Evolutionary conservation across 2,888 invertebrate species (phyloP), one percentile per base, ranked within the genome.

Genomic region (Aricia artaxerxes): DNA sequence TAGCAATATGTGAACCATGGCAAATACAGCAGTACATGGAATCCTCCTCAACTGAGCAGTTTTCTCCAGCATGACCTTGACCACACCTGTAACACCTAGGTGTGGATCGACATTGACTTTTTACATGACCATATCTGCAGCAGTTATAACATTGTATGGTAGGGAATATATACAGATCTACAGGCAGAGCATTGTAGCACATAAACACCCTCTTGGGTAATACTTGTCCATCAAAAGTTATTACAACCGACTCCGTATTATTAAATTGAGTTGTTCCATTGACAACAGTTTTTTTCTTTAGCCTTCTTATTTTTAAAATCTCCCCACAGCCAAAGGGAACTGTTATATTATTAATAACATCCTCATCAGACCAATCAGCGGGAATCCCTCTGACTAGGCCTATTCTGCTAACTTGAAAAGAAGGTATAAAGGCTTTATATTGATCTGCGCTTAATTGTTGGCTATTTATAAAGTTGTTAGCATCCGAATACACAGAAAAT

Each of bases 101-200:
- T 16, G 79, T 73, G 4, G 80, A 80, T 57, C 81, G 64, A 64
- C 81, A 81, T 64, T 80, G 79, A 0, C 1, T 44, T 53, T 81
- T 81, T 24, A 78, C 79, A 72, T 82, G 82, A 1, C 81, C 82
- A 78, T 72, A 81, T 9, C 79, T n/a, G 16, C 81, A 81, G 31
- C 80, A 81, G 11, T 78, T 77, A 16, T 79, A 82, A 35, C 81
- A 82, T 35, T 82, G 81, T 7, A 82, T 77, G 0, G 82, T 82
- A 2, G 82, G 81, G 69, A 57, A 82, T 11, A 79, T 81, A 77
- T 82, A 82, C 7, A 82, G 13, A 11, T 81, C 80, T 13, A 81
- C 82, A n/a, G 78, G 73, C 0, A 40, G 7, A n/a, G 40, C 7
- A 7, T 73, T 40, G n/a, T 73, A 72, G 16, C 38, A 72, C 72